These are phyloP conservation scores for Stegodyphus mimosarum DNA, from an alignment of 1,140 invertebrate genomes.

Conservation along the genomic window DNA sequence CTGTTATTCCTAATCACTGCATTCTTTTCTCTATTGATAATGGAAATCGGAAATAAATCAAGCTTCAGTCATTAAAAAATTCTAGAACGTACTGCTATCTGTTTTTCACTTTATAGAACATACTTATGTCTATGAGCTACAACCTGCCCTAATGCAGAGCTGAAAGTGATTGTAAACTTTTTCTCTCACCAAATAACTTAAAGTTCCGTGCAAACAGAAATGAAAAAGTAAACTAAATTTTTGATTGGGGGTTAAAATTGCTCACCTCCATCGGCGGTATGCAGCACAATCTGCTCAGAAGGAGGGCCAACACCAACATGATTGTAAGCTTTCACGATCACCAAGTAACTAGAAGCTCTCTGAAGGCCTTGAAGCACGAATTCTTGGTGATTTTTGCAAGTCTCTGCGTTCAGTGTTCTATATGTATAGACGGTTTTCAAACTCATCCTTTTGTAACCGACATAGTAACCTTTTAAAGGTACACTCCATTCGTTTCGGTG, in stretches of 20 bases:
- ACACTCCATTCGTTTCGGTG: slow-evolving; percentile 89
- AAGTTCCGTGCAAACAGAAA: too few relatives aligned
- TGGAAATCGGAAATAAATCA: too few relatives aligned
- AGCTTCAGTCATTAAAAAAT: too few relatives aligned
- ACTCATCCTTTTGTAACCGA: slow-evolving; percentile 86
- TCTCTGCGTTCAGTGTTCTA: not conserved
- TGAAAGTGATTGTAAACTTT: too few relatives aligned
- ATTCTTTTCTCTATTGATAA: too few relatives aligned
- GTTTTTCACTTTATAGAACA: too few relatives aligned
- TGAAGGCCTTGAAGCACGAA: slow-evolving; percentile 75
- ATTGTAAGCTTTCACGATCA: slow-evolving; percentile 70
- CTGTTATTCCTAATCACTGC: too few relatives aligned
- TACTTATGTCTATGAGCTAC: too few relatives aligned
- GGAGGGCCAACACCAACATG: slow-evolving; percentile 67
- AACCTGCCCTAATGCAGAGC: too few relatives aligned
- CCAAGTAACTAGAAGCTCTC: slow-evolving; percentile 77
- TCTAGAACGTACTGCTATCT: too few relatives aligned
- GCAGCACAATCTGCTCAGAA: slow-evolving; percentile 66
- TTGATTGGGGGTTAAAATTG: not conserved
- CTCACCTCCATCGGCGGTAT: slow-evolving; percentile 69
- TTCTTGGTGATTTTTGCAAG: slow-evolving; percentile 66
- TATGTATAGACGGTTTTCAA: slow-evolving; percentile 67
- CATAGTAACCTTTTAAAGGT: slow-evolving; percentile 83
- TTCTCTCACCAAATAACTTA: too few relatives aligned
- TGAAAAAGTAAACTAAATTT: too few relatives aligned